Evolutionary conservation across 2,113 vertebrate genomes (phyloP).

Genomic region (Syngnathus typhle): DNA sequence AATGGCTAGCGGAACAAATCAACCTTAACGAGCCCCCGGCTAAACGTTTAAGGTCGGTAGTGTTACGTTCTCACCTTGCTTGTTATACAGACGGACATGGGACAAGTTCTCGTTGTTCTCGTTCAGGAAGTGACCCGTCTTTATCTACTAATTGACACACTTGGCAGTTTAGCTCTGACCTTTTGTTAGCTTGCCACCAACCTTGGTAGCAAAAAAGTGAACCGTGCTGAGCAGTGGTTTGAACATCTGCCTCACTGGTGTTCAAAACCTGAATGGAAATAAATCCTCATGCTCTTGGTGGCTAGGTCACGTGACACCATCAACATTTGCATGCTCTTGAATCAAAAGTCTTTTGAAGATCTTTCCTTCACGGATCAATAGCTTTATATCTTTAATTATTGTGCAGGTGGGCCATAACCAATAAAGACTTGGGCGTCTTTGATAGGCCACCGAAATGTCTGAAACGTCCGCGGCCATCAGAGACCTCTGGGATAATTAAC

Average conservation of each 20-base stretch:
- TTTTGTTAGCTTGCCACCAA: not conserved
- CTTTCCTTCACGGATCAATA: slow-evolving; percentile 25
- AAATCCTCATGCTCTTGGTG: not conserved
- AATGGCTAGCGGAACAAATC: not conserved
- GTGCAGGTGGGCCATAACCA: slow-evolving; percentile 17
- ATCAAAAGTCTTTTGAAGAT: slow-evolving; percentile 26
- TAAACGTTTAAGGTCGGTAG: not conserved
- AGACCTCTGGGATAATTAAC: slow-evolving; percentile 53
- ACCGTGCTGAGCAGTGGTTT: too few relatives aligned
- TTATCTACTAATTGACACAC: not conserved
- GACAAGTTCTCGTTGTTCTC: not conserved
- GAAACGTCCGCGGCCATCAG: slow-evolving; percentile 49
- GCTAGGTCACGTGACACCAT: not conserved
- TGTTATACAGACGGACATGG: not conserved
- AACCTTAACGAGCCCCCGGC: not conserved
- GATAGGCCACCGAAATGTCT: not conserved
- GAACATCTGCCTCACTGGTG: too few relatives aligned
- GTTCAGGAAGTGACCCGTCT: not conserved
- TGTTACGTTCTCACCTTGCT: not conserved
- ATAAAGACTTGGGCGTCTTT: slow-evolving; percentile 9
- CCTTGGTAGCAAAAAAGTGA: not conserved
- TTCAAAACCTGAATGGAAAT: too few relatives aligned
- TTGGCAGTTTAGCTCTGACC: not conserved
- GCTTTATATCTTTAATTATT: slow-evolving; percentile 36
- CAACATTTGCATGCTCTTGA: slow-evolving; percentile 22